Evolutionary conservation across 2,113 vertebrate genomes (phyloP), one percentile per base, ranked within the genome.

Genomic region (Phainopepla nitens): DNA sequence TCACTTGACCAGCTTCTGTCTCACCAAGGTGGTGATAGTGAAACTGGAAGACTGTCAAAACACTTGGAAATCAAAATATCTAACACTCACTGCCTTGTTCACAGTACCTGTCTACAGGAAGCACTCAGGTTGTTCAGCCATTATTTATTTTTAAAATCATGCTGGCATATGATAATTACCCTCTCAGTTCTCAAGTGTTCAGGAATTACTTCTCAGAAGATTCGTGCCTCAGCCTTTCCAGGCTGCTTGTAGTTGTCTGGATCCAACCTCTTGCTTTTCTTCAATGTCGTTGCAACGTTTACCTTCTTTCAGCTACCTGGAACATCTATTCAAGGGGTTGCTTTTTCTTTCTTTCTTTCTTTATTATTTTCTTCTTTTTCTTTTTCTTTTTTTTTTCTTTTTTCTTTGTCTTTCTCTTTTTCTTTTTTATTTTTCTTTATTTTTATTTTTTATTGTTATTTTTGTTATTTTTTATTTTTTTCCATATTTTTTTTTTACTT

Each of bases 401-500:
- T n/a, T n/a, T 7, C 4, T 23, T 8, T 50, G 7, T 29, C 2
- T 17, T 9, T 69, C 8, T 7, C 4, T 23, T 8, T 50, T 10
- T 29, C 2, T 17, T 10, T 29, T 2, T 17, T 27, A 3, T 20
- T 4, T 41, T 12, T 51, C 31, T 41, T 5, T 19, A 39, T 45
- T n/a, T n/a, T n/a, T n/a, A n/a, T n/a, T n/a, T n/a, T n/a, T n/a
- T n/a, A n/a, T n/a, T n/a, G n/a, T n/a, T n/a, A n/a, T n/a, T n/a
- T n/a, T n/a, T n/a, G n/a, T n/a, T n/a, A n/a, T 50, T 19, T 20
- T 2, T 47, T 16, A 41, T 47, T n/a, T 2, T 17, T 1, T 29
- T 20, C 6, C n/a, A n/a, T n/a, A n/a, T 13, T 1, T 10, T 12
- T 36, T 11, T 6, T 2, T 24, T 8, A 9, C 31, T 10, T 47